Evolutionary conservation across 2,797 vertebrate genomes (phyloP), one percentile per base, ranked within the genome.

Genomic region (Peromyscus eremicus): DNA sequence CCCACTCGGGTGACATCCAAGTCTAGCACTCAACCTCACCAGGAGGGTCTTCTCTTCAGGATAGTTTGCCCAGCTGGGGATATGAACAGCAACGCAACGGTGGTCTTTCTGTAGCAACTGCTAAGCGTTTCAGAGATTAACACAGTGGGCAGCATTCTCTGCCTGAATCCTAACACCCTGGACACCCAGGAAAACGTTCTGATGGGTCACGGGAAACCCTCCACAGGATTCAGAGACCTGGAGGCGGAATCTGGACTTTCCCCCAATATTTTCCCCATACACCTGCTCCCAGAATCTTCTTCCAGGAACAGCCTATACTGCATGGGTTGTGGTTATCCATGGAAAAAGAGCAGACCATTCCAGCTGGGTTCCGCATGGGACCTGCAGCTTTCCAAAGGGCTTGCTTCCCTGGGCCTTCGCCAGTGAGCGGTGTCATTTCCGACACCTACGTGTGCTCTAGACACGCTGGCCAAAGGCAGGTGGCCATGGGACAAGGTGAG

Each of bases 291-390:
- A 46, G 27, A 27, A 77, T 40, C 49, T n/a, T 49, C 49, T 60
- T 83, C 88, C 77, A 89, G 49, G 25, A 89, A 80, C 52, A 85
- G 66, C 55, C 90, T 43, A 19, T 46, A 84, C 87, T 81, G 34
- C 60, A 84, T 29, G 1, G 32, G 46, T 52, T 55, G 23, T 34
- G 70, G 13, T 37, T 79, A 91, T 46, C 43, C 62, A 91, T 75
- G 57, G 27, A 77, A 46, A 93, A 70, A 77, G 32, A 73, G 71
- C 52, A 87, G 83, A 89, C 70, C 40, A 64, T 40, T 62, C 40
- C 49, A 84, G 84, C 19, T 10, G 52, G 71, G 81, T 46, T 80
- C 32, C 55, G n/a, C 37, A 13, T 10, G 46, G 60, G 46, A 94
- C 49, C 34, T 21, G 5, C 34, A 55, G 60, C 17, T 71, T 52